Percentiles rank a stretch among this genome's conserved stretches.
Evolutionary conservation across 2,888 invertebrate genomes (phyloP).

Genomic region (Lithophane semibrunnea): DNA sequence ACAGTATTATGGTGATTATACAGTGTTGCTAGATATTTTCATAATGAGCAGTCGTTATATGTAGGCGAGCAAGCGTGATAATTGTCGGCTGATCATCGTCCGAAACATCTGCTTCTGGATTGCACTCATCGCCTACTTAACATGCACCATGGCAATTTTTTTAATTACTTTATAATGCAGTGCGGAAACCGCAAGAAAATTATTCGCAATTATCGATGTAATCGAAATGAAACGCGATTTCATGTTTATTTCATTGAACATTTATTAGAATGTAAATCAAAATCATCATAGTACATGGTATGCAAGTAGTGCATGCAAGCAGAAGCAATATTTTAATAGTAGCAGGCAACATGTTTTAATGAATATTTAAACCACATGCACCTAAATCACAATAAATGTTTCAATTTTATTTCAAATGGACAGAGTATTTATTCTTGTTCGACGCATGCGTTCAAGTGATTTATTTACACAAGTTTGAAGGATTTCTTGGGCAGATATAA

Average conservation of each 20-base stretch:
- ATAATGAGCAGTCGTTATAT: constrained; percentile 72
- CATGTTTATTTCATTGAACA: constrained; percentile 57
- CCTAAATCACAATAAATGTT: constrained; percentile 18
- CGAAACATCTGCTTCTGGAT: constrained; percentile 72
- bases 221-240: constrained; percentile 65
- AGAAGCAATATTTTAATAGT: constrained; percentile 18
- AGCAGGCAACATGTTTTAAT: constrained; percentile 18
- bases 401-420: constrained; percentile 29
- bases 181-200: constrained; percentile 71
- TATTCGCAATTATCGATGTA: constrained; percentile 70
- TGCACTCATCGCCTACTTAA: constrained; percentile 73
- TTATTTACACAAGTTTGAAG: background rate
- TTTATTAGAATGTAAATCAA: constrained; percentile 55
- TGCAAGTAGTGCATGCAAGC: constrained; percentile 20
- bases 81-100: constrained; percentile 75
- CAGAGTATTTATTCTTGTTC: constrained; percentile 24
- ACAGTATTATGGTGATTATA: constrained; percentile 53
- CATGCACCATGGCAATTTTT: constrained; percentile 71
- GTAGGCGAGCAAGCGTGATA: constrained; percentile 81
- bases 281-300: constrained; percentile 22
- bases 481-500: background rate
- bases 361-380: constrained; percentile 43
- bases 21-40: constrained; percentile 66
- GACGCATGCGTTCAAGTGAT: constrained; percentile 8
- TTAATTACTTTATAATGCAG: constrained; percentile 70